Percentiles rank a stretch among this genome's conserved stretches.
phyloP scores from a whole-genome alignment of 2,113 vertebrate species.

The Motacilla tschutschensis region DNA sequence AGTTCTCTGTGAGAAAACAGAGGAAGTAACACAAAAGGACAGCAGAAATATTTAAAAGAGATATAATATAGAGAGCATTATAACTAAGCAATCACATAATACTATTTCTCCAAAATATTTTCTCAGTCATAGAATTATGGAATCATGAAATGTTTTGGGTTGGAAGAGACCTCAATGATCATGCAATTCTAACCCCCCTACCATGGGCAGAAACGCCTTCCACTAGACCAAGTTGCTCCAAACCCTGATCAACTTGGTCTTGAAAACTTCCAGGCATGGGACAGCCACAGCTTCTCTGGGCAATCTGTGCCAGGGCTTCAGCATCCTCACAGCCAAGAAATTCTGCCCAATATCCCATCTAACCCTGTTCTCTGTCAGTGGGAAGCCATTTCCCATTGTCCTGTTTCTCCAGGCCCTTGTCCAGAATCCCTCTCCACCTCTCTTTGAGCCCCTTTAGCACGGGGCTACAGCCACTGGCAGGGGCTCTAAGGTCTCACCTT shows the following conservation, averaged over 20 bases:
- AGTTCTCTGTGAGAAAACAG: not conserved
- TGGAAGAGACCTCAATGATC: not conserved
- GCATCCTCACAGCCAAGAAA: not conserved
- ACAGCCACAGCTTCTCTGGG: not conserved
- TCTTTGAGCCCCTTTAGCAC: not conserved
- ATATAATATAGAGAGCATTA: not conserved
- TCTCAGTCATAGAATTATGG: not conserved
- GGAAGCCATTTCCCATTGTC: not conserved
- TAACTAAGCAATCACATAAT: not conserved
- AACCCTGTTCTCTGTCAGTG: not conserved
- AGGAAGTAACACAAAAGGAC: not conserved
- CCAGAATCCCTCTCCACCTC: not conserved
- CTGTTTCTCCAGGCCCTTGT: not conserved
- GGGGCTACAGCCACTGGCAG: not conserved
- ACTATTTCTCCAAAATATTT: not conserved
- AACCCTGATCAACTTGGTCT: not conserved
- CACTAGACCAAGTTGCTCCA: not conserved
- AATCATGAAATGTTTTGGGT: not conserved
- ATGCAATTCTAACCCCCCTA: not conserved
- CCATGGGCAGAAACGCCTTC: not conserved
- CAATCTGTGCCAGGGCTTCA: not conserved
- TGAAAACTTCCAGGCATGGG: not conserved
- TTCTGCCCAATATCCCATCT: not conserved
- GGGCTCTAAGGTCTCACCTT: not conserved
- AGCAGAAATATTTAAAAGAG: rapidly evolving